Evolutionary conservation across 2,113 vertebrate species (phyloP).

Genomic region (Apodemus sylvaticus): DNA sequence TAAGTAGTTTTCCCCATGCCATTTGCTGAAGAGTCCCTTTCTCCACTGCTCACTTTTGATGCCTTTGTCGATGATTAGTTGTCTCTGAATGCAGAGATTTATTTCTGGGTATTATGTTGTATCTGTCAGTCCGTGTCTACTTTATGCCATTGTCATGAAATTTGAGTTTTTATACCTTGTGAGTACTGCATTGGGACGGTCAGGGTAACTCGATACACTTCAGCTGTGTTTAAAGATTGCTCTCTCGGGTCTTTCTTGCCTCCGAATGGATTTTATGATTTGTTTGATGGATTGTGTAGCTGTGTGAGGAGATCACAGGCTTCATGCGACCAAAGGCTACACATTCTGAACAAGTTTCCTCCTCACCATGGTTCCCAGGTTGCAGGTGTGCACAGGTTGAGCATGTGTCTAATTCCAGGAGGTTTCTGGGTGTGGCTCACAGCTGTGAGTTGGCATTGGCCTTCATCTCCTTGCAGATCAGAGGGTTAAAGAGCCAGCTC

Average conservation of each 20-base stretch:
- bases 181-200: background rate
- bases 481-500: constrained; percentile 89
- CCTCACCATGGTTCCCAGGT: background rate
- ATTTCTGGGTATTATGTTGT: background rate
- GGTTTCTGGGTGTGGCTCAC: constrained; percentile 64
- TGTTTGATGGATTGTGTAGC: background rate
- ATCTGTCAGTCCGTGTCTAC: background rate
- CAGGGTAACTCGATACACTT: background rate
- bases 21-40: background rate
- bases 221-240: background rate
- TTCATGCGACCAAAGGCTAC: background rate
- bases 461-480: constrained; percentile 91
- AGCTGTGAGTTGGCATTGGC: constrained; percentile 88
- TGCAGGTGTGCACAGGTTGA: background rate
- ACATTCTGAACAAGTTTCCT: background rate
- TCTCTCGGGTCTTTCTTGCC: background rate
- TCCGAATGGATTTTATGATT: background rate
- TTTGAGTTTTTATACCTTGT: background rate
- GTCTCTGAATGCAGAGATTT: background rate
- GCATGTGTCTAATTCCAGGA: background rate
- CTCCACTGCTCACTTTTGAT: background rate
- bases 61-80: background rate
- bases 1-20: background rate
- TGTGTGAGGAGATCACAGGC: background rate
- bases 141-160: background rate